phyloP scores from a whole-genome alignment of 2,797 vertebrate genomes.

The Melanotaenia boesemani region DNA sequence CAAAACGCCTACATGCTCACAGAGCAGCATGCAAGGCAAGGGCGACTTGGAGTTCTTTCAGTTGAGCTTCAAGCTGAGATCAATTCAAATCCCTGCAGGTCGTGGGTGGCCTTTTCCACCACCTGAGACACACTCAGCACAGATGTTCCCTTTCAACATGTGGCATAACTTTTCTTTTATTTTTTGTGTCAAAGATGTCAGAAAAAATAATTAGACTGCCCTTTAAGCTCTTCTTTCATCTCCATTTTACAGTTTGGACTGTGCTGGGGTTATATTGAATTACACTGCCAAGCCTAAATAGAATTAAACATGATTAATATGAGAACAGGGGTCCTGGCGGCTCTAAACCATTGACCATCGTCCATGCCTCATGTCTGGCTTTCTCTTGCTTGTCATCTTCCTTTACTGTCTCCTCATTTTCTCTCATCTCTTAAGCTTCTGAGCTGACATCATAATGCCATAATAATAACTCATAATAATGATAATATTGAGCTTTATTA shows the following conservation, averaged over 20 bases:
- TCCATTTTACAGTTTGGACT: background rate
- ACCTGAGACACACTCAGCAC: constrained; percentile 17
- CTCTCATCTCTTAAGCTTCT: background rate
- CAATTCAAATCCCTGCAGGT: constrained; percentile 20
- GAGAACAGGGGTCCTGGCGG: background rate
- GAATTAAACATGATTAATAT: constrained; percentile 3
- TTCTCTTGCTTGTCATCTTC: background rate
- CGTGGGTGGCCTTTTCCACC: constrained; percentile 14
- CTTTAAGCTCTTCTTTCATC: background rate
- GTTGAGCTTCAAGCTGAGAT: constrained; percentile 24
- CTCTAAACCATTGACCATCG: background rate
- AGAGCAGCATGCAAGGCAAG: constrained; percentile 8
- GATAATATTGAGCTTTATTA: background rate
- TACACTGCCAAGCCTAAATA: background rate
- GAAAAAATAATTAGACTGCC: background rate
- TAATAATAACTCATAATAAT: background rate
- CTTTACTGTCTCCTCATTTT: background rate
- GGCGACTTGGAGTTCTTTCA: constrained; percentile 1
- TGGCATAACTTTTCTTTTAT: background rate
- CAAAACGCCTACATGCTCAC: constrained; percentile 16
- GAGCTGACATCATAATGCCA: background rate
- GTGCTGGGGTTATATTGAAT: background rate
- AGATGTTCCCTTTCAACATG: constrained; percentile 20
- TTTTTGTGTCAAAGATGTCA: background rate
- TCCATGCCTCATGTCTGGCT: background rate